A percentile compares a stretch with the other conserved stretches of the same genome.
phyloP scores from a whole-genome alignment of 2,888 invertebrate genomes.

The Matsumyia berberina region DNA sequence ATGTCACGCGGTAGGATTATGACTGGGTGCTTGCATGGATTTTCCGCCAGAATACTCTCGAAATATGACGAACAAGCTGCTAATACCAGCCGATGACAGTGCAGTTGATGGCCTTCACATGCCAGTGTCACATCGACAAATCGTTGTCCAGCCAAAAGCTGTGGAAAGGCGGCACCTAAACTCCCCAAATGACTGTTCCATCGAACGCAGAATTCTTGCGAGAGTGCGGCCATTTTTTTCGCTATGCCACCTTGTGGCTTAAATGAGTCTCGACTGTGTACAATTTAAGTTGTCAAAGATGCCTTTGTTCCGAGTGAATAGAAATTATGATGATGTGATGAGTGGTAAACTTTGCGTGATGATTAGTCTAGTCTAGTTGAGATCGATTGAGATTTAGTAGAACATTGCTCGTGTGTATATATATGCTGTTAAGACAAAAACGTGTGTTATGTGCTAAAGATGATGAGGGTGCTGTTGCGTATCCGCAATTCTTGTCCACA shows the following conservation, averaged over 20 bases:
- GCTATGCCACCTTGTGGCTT: slow-evolving; percentile 54
- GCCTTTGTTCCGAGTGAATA: neutral
- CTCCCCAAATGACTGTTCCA: slow-evolving; percentile 84
- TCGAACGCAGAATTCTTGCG: slow-evolving; percentile 84
- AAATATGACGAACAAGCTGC: slow-evolving; percentile 94
- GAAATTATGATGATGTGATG: neutral
- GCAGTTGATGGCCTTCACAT: slow-evolving; percentile 92
- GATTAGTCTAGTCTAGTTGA: slow-evolving; percentile 15
- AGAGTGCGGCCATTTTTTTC: slow-evolving; percentile 75
- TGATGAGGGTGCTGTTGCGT: slow-evolving; percentile 20
- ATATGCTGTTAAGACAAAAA: neutral
- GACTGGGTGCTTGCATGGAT: slow-evolving; percentile 94
- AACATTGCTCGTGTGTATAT: neutral
- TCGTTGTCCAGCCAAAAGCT: slow-evolving; percentile 83
- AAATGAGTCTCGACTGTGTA: slow-evolving; percentile 1
- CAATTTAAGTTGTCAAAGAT: neutral
- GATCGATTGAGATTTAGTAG: slow-evolving; percentile 19
- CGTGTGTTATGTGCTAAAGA: neutral
- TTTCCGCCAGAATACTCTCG: slow-evolving; percentile 91
- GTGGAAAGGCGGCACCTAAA: slow-evolving; percentile 84
- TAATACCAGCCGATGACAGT: slow-evolving; percentile 94
- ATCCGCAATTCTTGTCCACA: slow-evolving; percentile 15
- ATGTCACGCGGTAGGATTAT: slow-evolving; percentile 92
- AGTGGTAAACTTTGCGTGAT: slow-evolving; percentile 4
- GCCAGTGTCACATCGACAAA: slow-evolving; percentile 95